These are phyloP conservation scores for Myiagra hebetior DNA, from an alignment of 2,113 vertebrate species.

Conservation along the genomic window DNA sequence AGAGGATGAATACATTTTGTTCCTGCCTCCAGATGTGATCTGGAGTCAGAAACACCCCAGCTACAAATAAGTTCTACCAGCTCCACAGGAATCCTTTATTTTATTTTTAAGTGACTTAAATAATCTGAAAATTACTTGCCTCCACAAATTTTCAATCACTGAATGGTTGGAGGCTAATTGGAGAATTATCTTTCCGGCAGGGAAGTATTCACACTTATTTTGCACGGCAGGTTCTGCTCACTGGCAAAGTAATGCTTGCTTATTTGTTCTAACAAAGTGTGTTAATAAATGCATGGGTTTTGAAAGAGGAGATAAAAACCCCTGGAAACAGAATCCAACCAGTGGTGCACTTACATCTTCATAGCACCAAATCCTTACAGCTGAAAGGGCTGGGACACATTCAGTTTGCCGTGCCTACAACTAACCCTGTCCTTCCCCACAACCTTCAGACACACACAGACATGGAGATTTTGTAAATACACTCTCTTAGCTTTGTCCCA, in stretches of 20 bases:
- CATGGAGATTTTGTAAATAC: background rate
- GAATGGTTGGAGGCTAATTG: slow-evolving; percentile 31
- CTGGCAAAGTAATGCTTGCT: background rate
- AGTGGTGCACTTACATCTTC: background rate
- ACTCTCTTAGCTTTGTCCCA: background rate
- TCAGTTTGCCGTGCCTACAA: background rate
- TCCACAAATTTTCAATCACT: slow-evolving; percentile 5
- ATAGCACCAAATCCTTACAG: background rate
- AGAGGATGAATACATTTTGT: background rate
- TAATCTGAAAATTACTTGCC: slow-evolving; percentile 27
- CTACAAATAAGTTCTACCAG: background rate
- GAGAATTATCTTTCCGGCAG: slow-evolving; percentile 28
- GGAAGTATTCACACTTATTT: slow-evolving; percentile 12
- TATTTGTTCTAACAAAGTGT: background rate
- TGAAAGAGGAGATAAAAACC: background rate
- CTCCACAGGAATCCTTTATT: background rate
- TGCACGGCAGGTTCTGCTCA: background rate
- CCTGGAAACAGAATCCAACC: background rate
- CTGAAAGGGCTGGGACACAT: accelerated
- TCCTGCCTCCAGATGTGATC: background rate
- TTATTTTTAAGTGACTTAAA: slow-evolving; percentile 32
- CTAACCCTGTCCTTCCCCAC: background rate
- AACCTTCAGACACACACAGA: background rate
- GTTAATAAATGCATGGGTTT: background rate
- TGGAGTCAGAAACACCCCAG: background rate